These are phyloP conservation scores for Blastobasis adustella DNA, from an alignment of 2,888 invertebrate genomes.

Conservation along the genomic window DNA sequence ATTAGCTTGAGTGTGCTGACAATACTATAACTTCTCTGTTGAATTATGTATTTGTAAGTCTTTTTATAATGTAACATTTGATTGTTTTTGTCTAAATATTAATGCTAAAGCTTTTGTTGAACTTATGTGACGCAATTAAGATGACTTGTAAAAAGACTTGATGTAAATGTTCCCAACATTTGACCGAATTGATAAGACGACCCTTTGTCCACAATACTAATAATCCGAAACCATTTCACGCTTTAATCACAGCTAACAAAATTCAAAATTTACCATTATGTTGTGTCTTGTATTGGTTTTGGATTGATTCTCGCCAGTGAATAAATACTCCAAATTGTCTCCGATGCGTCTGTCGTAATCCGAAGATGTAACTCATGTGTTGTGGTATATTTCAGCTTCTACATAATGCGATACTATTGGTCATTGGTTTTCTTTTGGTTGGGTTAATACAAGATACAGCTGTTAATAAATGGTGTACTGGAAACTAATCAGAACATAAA, in stretches of 20 bases:
- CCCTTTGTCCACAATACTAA: slow-evolving; percentile 44
- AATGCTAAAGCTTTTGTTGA: too few relatives aligned
- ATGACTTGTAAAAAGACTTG: neutral
- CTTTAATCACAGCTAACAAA: slow-evolving; percentile 71
- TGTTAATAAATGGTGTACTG: slow-evolving; percentile 69
- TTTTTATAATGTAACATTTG: too few relatives aligned
- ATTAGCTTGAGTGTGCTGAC: slow-evolving; percentile 31
- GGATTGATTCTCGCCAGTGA: slow-evolving; percentile 38
- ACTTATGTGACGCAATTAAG: too few relatives aligned
- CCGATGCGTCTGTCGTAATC: slow-evolving; percentile 19
- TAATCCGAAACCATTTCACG: slow-evolving; percentile 63
- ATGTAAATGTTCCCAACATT: too few relatives aligned
- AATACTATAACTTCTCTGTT: slow-evolving; percentile 4
- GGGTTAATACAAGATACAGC: slow-evolving; percentile 76
- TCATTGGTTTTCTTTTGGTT: slow-evolving; percentile 74
- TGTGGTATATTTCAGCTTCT: slow-evolving; percentile 73
- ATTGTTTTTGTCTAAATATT: too few relatives aligned
- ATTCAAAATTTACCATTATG: slow-evolving; percentile 67
- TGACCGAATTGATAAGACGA: slow-evolving; percentile 7
- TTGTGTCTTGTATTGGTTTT: slow-evolving; percentile 76
- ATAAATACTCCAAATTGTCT: slow-evolving; percentile 31
- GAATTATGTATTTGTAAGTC: too few relatives aligned
- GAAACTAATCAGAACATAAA: slow-evolving; percentile 66
- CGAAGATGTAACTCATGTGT: slow-evolving; percentile 49
- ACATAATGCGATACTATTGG: slow-evolving; percentile 69